A percentile compares a stretch with the other conserved stretches of the same genome.
These are phyloP conservation scores for Drosophila suboccidentalis DNA, from an alignment of 2,888 invertebrate species.

Conservation along the genomic window DNA sequence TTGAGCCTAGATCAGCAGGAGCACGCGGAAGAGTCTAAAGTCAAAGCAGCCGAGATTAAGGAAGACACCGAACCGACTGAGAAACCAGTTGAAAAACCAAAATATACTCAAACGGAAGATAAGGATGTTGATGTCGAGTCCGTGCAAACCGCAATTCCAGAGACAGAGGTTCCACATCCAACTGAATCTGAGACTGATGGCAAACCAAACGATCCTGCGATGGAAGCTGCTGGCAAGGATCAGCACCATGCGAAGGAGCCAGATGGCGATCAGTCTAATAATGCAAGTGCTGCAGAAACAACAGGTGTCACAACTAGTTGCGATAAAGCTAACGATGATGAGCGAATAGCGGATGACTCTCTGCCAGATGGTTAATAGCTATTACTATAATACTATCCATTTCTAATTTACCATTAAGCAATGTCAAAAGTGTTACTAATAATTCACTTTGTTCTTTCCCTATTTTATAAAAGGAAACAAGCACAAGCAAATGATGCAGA, in stretches of 20 bases:
- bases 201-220: neutral
- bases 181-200: neutral
- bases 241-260: neutral
- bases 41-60: neutral
- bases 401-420: neutral
- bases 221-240: neutral
- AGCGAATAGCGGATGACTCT: conserved; percentile 44
- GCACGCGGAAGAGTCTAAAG: neutral
- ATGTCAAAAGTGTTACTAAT: conserved; percentile 3
- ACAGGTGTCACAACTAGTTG: conserved; percentile 61
- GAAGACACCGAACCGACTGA: neutral
- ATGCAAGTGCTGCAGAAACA: conserved; percentile 44
- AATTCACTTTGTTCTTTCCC: neutral
- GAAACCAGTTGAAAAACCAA: neutral
- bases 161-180: neutral
- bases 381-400: conserved; percentile 23
- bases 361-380: conserved; percentile 70
- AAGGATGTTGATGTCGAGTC: neutral
- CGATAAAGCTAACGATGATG: conserved; percentile 16
- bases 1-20: neutral
- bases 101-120: neutral
- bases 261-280: neutral
- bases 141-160: too few relatives aligned
- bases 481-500: conserved; percentile 9
- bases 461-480: conserved; percentile 23